phyloP scores from a whole-genome alignment of 1,140 invertebrate genomes.

The Harpegnathos saltator region DNA sequence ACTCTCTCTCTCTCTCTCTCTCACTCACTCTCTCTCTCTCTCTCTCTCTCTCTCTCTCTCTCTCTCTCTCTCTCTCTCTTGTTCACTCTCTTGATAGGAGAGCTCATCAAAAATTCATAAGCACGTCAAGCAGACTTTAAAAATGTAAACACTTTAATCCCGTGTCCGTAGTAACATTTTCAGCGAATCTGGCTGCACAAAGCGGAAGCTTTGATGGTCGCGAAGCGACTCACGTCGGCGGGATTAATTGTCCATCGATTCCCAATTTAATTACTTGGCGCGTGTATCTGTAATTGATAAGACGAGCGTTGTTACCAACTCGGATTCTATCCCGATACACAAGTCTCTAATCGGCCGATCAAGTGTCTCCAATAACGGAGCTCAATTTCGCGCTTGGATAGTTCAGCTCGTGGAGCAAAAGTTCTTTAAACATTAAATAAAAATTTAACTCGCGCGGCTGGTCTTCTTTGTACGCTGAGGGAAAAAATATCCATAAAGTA shows the following conservation, averaged over 20 bases:
- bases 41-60: background rate
- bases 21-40: no score
- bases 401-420: no score
- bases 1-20: background rate
- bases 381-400: no score
- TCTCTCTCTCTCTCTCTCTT: background rate
- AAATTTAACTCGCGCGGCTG: no score
- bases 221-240: background rate
- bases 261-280: conserved; percentile 23
- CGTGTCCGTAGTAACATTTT: background rate
- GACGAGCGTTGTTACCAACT: background rate
- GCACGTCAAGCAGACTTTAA: conserved; percentile 35
- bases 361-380: no score
- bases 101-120: conserved; percentile 53
- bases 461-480: no score
- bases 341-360: background rate
- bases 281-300: background rate
- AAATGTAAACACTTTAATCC: conserved; percentile 54
- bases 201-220: background rate
- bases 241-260: conserved; percentile 14
- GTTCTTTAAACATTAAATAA: no score
- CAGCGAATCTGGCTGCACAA: background rate
- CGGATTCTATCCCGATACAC: background rate
- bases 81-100: background rate
- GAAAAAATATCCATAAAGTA: no score